phyloP scores from a whole-genome alignment of 2,797 vertebrate species.

The Pseudocheirus occidentalis region DNA sequence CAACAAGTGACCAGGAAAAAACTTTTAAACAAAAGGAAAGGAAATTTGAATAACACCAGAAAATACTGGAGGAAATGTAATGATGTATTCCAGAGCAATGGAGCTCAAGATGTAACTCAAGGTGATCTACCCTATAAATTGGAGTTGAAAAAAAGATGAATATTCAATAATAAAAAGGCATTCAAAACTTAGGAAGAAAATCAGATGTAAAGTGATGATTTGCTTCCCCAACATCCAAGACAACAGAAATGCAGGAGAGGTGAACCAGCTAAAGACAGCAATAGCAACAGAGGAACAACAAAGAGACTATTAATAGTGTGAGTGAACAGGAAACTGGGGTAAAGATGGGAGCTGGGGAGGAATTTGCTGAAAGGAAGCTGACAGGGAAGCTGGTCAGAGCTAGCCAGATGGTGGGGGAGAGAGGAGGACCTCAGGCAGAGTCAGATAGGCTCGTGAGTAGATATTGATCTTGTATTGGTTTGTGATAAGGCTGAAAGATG shows the following conservation, averaged over 20 bases:
- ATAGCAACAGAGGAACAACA: background rate
- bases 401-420: no score
- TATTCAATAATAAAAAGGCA: background rate
- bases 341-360: background rate
- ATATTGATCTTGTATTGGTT: no score
- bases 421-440: no score
- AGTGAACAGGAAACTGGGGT: background rate
- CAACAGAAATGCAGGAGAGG: background rate
- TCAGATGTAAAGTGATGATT: background rate
- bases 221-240: background rate
- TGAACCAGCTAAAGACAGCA: background rate
- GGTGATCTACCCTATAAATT: background rate
- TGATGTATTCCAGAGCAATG: no score
- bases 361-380: no score
- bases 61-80: no score
- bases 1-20: background rate
- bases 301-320: background rate
- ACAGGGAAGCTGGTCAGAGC: no score
- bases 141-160: background rate
- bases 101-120: background rate
- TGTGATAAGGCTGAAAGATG: no score
- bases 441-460: no score
- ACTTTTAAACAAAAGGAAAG: background rate
- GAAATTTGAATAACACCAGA: no score
- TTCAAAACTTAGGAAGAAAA: background rate